Percentiles rank a stretch among this genome's conserved stretches.
These are phyloP conservation scores for Trichogramma evanescens DNA, from an alignment of 2,888 invertebrate species.

Conservation along the genomic window DNA sequence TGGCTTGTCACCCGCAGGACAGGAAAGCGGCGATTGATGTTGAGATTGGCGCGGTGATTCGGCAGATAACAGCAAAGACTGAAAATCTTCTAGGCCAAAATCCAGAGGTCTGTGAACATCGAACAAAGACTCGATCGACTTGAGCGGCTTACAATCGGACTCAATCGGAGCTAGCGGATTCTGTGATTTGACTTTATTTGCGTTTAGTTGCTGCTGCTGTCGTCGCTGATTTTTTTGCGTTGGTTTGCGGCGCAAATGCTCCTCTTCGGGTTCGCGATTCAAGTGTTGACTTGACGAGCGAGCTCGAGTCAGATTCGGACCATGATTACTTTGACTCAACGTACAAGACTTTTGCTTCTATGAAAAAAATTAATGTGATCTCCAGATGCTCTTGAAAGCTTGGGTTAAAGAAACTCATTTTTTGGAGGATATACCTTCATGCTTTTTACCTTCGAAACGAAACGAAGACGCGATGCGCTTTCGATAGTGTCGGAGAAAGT, in stretches of 20 bases:
- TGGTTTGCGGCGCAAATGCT: neutral
- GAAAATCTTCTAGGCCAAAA: neutral
- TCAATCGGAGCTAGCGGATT: too few species aligned
- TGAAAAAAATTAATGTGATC: neutral
- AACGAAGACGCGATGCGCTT: constrained; percentile 1
- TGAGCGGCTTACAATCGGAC: constrained; percentile 27
- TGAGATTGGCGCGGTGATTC: too few species aligned
- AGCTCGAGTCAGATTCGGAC: neutral
- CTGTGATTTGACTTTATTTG: too few species aligned
- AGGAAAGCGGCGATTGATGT: constrained; percentile 17
- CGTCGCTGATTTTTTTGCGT: too few species aligned
- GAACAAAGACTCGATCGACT: constrained; percentile 37
- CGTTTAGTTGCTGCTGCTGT: too few species aligned
- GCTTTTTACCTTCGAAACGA: constrained; percentile 22
- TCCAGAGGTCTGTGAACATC: constrained; percentile 30
- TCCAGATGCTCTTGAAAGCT: neutral
- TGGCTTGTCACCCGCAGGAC: constrained; percentile 6
- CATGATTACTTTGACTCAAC: constrained; percentile 5
- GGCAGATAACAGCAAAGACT: neutral
- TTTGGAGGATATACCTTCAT: constrained; percentile 19
- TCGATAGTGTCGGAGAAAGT: constrained; percentile 6
- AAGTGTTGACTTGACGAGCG: neutral
- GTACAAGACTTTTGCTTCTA: constrained; percentile 15
- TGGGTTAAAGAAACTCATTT: too few species aligned
- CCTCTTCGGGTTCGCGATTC: neutral